Evolutionary conservation across 2,888 invertebrate genomes (phyloP).

Genomic region (Philereme transversata): DNA sequence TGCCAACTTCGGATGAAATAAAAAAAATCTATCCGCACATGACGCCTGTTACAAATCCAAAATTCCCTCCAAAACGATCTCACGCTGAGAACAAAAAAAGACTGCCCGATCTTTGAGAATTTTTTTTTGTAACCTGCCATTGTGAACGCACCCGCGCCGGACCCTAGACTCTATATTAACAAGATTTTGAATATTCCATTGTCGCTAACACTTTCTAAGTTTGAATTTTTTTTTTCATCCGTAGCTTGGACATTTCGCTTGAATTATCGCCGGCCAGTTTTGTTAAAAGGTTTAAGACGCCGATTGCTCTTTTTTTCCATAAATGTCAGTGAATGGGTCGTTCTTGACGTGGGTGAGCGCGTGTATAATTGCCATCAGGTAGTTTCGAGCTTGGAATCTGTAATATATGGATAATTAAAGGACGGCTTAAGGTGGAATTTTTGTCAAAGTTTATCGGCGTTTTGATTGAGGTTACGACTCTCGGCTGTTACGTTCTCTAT

Average conservation of each 20-base stretch:
- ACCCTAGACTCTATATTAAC: slow-evolving; percentile 79
- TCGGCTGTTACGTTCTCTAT: slow-evolving; percentile 48
- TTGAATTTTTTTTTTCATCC: slow-evolving; percentile 69
- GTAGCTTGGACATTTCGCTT: slow-evolving; percentile 82
- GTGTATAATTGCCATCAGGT: slow-evolving; percentile 83
- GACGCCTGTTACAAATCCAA: slow-evolving; percentile 76
- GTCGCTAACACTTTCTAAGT: slow-evolving; percentile 83
- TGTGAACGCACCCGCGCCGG: slow-evolving; percentile 57
- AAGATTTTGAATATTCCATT: slow-evolving; percentile 83
- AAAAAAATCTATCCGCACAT: slow-evolving; percentile 65
- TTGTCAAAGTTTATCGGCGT: slow-evolving; percentile 82
- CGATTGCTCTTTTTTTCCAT: slow-evolving; percentile 71
- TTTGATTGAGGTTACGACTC: slow-evolving; percentile 82
- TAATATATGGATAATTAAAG: slow-evolving; percentile 84
- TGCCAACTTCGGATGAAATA: slow-evolving; percentile 47
- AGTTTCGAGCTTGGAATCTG: slow-evolving; percentile 71
- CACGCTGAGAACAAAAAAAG: slow-evolving; percentile 75
- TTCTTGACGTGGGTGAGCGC: slow-evolving; percentile 82
- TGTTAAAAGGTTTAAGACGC: slow-evolving; percentile 78
- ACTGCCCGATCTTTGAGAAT: slow-evolving; percentile 66
- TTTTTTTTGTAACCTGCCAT: slow-evolving; percentile 62
- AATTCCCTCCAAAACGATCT: slow-evolving; percentile 80
- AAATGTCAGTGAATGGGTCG: slow-evolving; percentile 72
- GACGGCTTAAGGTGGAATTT: slow-evolving; percentile 81
- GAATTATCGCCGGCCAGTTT: slow-evolving; percentile 82